Base-by-base conservation (phyloP, 1,140 invertebrate species). In the Drosophila funebris region DNA sequence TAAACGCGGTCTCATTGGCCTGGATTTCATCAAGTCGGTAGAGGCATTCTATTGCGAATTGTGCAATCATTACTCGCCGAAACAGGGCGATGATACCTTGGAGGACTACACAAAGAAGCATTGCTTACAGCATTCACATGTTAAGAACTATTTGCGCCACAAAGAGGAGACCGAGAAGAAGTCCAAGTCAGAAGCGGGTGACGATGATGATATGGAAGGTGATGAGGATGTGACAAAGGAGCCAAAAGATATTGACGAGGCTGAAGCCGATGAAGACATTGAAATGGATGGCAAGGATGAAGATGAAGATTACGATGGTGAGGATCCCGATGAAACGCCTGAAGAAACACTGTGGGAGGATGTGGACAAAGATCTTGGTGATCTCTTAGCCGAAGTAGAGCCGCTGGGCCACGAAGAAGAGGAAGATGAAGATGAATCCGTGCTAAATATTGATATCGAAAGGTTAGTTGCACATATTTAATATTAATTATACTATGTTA, bases 361-460 rank as follows among this genome's bases (percentile, higher is more conserved):
- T 90, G 95, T 96, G 6, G 95, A 96, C 78, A 96, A 96, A 88
- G 95, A 96, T 89, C 92, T 96, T 44, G 95, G 94, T 1, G 95
- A 96, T 72, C 92, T 96, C 18, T 89, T 95, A 4, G 92, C 93
- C 31, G 94, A 96, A 91, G 94, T 94, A 18, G 94, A 94, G 63
- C 92, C 93, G 1, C 92, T 94, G 2, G 92, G 50, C 1, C 77
- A 93, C 64, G 95, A 95, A 74, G 95, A 94, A 20, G 95, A 94
- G 75, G 95, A 96, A 76, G 95, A 94, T 61, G 95, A 96, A 80
- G 95, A 96, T 76, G 95, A 95, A 78, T 94, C 93, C 71, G 93
- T 93, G 76, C 36, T 93, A 70, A 90, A 94, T 92, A 91, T 91
- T 73, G 92, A 93, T 90, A 76, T 82, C 67, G 85, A 90, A 75